phyloP scores from a whole-genome alignment of 2,113 vertebrate species.

The Ranitomeya variabilis region DNA sequence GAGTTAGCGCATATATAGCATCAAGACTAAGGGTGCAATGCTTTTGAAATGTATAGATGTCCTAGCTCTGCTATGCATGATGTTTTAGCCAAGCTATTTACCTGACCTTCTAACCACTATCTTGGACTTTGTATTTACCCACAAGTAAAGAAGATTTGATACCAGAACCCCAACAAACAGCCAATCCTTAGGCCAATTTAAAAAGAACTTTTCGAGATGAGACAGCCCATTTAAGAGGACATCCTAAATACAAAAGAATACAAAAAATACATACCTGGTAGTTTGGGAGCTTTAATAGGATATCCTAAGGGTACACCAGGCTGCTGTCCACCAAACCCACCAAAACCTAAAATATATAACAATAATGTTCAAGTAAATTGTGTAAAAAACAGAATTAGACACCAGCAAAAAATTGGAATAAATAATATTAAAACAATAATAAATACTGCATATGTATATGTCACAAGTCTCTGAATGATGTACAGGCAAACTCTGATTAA shows the following conservation, averaged over 20 bases:
- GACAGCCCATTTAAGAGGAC: background rate
- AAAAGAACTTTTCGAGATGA: background rate
- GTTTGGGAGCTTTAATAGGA: constrained; percentile 92
- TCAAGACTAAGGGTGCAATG: too few relatives aligned
- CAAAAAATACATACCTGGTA: constrained; percentile 76
- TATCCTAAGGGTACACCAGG: constrained; percentile 94
- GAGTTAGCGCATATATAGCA: too few relatives aligned
- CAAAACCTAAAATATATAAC: constrained; percentile 70
- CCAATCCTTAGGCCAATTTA: background rate
- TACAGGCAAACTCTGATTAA: too few relatives aligned
- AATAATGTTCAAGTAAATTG: background rate
- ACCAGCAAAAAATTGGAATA: background rate
- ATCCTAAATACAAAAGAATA: background rate
- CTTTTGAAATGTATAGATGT: too few relatives aligned
- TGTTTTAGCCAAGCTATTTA: too few relatives aligned
- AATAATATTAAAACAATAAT: too few relatives aligned
- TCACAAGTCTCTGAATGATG: too few relatives aligned
- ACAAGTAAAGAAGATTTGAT: background rate
- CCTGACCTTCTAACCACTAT: too few relatives aligned
- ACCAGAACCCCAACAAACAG: background rate
- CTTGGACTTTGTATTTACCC: too few relatives aligned
- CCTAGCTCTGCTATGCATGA: too few relatives aligned
- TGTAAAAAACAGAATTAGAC: background rate
- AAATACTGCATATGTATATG: too few relatives aligned
- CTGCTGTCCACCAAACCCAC: constrained; percentile 81